These are phyloP conservation scores for Pseudococcus jackbeardsleyi DNA, from an alignment of 2,888 invertebrate genomes.

Conservation along the genomic window DNA sequence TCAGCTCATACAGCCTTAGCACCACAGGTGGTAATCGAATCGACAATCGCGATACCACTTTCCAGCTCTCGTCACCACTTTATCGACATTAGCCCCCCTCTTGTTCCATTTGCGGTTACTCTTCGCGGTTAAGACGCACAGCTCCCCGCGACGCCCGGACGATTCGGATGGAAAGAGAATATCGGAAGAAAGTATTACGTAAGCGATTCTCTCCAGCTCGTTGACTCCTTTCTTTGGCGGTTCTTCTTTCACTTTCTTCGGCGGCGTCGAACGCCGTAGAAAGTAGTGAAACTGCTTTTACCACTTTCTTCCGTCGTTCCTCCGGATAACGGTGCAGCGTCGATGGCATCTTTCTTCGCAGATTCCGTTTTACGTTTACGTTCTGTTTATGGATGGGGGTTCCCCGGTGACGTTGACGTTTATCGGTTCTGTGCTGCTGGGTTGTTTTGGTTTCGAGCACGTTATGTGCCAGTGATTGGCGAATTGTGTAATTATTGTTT, in stretches of 20 bases:
- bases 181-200: conserved; percentile 56
- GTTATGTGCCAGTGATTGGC: background rate
- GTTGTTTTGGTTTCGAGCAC: background rate
- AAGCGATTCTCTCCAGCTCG: background rate
- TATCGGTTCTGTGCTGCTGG: background rate
- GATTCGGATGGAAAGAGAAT: conserved; percentile 40
- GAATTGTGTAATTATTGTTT: background rate
- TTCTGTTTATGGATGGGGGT: background rate
- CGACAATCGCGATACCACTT: conserved; percentile 49
- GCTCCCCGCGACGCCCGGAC: background rate
- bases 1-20: background rate
- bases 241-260: conserved; percentile 46
- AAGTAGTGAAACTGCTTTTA: conserved; percentile 44
- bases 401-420: background rate
- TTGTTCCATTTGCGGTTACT: background rate
- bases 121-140: background rate
- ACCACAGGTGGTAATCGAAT: conserved; percentile 50
- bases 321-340: background rate
- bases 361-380: background rate
- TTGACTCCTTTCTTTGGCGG: conserved; percentile 9
- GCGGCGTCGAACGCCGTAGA: background rate
- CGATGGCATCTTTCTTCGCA: background rate
- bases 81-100: background rate
- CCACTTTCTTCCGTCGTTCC: conserved; percentile 17
- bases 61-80: background rate